Base-by-base conservation (phyloP, 2,797 vertebrate genomes). In the Danio aesculapii region DNA sequence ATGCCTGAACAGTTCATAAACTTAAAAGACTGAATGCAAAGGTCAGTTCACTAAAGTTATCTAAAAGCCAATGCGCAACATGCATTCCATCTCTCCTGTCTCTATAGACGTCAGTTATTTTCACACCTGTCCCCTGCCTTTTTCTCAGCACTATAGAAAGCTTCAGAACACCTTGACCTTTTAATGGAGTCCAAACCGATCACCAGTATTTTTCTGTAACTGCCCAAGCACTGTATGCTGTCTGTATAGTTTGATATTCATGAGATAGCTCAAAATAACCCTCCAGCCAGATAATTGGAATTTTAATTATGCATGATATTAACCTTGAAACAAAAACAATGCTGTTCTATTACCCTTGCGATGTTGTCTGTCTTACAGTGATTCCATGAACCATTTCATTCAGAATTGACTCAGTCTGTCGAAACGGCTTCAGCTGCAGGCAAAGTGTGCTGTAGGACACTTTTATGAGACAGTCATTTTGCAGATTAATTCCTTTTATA, bases 221-320 rank as follows among this genome's bases (percentile, higher is more conserved):
- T n/a, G 21, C 63, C 55, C 47, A 52, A 69, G 61, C 19, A 39
- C 67, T 71, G 14, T 47, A 67, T 61, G 64, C 55, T 76, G 63
- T 64, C 66, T 71, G 39, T 62, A 47, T 43, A 52, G 61, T 81
- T 81, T 81, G 78, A 81, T 67, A 81, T 81, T 81, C 78, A 81
- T 81, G 78, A 81, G 59, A 80, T 73, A 47, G 70, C 78, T 66
- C 43, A 58, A 61, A 81, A 81, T 74, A 81, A 66, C 78, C 70
- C 78, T 81, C 70, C 78, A 81, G 78, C 52, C 59, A 81, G 70
- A 81, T 81, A 81, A 74, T 81, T 81, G 61, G 78, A 81, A 74
- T 81, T 81, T 81, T 74, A 81, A 81, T 81, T 81, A 81, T 81
- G 78, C 78, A 81, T 81, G 78, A 81, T 81, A 81, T 81, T 81